Conservation (phyloP, 2,113 vertebrate genomes). For the Amphiprion ocellaris region DNA sequence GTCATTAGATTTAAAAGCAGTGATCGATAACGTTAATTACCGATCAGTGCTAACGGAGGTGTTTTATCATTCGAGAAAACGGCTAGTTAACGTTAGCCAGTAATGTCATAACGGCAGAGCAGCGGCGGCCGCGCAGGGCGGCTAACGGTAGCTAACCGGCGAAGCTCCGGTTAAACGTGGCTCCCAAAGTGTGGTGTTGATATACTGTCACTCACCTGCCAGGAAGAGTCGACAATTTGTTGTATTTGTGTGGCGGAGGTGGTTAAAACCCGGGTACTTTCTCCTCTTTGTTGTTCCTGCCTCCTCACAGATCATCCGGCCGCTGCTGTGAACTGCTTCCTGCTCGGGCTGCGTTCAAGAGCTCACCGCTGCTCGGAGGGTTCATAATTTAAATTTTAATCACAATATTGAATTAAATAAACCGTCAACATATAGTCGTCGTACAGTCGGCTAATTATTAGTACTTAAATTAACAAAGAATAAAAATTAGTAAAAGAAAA, state of each 20-base stretch:
- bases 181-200: accelerated
- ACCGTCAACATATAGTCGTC: no score
- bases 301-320: slow-evolving; percentile 65
- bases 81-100: slow-evolving; percentile 66
- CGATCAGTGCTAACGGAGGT: background rate
- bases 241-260: slow-evolving; percentile 14
- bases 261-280: slow-evolving; percentile 60
- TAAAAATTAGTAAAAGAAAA: background rate
- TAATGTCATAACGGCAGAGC: slow-evolving; percentile 21
- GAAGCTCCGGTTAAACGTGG: background rate
- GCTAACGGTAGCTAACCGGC: background rate
- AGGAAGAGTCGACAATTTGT: background rate
- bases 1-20: background rate
- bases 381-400: background rate
- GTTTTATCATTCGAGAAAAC: slow-evolving; percentile 17
- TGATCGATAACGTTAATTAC: background rate
- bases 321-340: slow-evolving; percentile 45
- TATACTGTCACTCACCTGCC: slow-evolving; percentile 19
- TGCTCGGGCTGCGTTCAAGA: slow-evolving; percentile 25
- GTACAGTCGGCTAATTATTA: background rate
- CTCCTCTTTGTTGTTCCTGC: slow-evolving; percentile 79
- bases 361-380: background rate
- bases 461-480: background rate
- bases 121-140: slow-evolving; percentile 14
- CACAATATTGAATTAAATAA: no score